Conservation (phyloP, 2,797 vertebrate species). For the Microhierax caerulescens region DNA sequence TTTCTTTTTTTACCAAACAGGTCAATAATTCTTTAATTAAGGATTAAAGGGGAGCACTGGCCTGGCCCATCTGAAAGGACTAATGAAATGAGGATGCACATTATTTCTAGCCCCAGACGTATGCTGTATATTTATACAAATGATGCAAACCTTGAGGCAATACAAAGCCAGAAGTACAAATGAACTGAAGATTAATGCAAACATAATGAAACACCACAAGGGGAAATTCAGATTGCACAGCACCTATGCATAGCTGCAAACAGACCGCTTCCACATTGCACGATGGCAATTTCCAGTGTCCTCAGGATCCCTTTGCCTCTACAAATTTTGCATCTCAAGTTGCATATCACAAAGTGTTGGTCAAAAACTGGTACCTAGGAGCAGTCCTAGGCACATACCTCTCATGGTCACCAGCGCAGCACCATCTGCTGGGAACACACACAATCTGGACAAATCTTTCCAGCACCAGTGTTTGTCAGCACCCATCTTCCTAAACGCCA, state of each 20-base stretch:
- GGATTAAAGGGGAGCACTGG: background rate
- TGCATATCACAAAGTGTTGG: background rate
- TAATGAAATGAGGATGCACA: background rate
- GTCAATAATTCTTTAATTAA: background rate
- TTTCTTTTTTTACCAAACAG: background rate
- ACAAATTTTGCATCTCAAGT: background rate
- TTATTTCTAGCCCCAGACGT: background rate
- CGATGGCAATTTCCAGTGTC: fast-evolving
- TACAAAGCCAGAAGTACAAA: background rate
- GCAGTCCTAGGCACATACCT: background rate
- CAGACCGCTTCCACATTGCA: background rate
- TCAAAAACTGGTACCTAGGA: background rate
- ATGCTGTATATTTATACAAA: background rate
- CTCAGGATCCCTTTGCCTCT: background rate
- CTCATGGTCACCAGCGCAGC: constrained; percentile 43
- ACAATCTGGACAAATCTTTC: background rate
- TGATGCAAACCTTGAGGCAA: background rate
- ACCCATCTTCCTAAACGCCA: background rate
- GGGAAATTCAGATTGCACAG: background rate
- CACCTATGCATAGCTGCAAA: background rate
- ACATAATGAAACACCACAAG: background rate
- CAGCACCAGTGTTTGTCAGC: background rate
- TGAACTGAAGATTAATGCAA: background rate
- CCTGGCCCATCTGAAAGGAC: background rate
- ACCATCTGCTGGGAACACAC: constrained; percentile 66